phyloP scores from a whole-genome alignment of 2,888 invertebrate species.

The Polyploca ridens region DNA sequence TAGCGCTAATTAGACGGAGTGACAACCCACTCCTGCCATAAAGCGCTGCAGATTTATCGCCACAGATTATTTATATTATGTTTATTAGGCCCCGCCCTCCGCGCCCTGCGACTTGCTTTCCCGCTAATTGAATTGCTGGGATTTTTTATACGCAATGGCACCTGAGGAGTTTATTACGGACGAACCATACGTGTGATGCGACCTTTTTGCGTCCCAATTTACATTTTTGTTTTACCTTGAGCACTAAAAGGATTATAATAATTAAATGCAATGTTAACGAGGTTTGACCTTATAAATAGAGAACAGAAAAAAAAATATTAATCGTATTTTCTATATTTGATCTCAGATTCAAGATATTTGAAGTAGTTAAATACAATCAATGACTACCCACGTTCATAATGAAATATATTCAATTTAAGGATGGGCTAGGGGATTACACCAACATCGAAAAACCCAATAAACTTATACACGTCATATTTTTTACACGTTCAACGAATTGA shows the following conservation, averaged over 20 bases:
- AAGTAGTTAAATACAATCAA: not conserved
- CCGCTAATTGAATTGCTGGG: slow-evolving; percentile 81
- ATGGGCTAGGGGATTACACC: not conserved
- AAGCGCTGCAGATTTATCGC: slow-evolving; percentile 83
- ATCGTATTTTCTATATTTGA: no score
- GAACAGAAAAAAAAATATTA: no score
- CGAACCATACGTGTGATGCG: slow-evolving; percentile 14
- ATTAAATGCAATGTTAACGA: no score
- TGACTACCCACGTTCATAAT: not conserved
- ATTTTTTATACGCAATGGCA: slow-evolving; percentile 75
- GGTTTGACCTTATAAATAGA: no score
- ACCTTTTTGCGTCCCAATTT: not conserved
- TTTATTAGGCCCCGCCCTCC: slow-evolving; percentile 81
- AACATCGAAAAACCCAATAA: not conserved
- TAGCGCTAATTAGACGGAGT: slow-evolving; percentile 82
- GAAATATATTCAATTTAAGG: not conserved
- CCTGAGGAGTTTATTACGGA: slow-evolving; percentile 58
- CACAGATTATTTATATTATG: slow-evolving; percentile 84
- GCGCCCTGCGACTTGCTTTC: slow-evolving; percentile 69
- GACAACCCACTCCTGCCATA: slow-evolving; percentile 84
- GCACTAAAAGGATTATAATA: no score
- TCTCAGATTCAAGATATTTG: not conserved
- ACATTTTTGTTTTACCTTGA: not conserved
- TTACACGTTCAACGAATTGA: not conserved
- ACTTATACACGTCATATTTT: not conserved